Evolutionary conservation across 2,113 vertebrate genomes (phyloP).

Genomic region (Cromileptes altivelis): DNA sequence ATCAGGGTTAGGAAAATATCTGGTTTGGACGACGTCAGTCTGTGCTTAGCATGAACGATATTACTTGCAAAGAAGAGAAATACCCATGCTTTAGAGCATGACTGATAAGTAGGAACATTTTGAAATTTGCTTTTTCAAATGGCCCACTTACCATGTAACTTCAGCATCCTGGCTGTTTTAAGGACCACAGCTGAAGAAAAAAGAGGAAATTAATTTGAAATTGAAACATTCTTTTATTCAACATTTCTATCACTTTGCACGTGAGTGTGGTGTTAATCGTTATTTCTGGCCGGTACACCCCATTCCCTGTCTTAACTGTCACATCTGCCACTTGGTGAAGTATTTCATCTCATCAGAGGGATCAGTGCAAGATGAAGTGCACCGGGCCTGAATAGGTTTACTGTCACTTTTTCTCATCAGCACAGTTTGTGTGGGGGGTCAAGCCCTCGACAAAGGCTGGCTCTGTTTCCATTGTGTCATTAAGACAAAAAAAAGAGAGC

Average conservation of each 20-base stretch:
- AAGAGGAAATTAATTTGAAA: not conserved
- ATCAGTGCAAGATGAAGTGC: slow-evolving; percentile 65
- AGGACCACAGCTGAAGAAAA: not conserved
- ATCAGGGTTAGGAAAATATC: not conserved
- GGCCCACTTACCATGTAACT: not conserved
- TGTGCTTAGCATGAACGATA: not conserved
- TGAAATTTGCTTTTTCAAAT: not conserved
- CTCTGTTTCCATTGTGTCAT: slow-evolving; percentile 69
- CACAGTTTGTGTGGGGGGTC: slow-evolving; percentile 69
- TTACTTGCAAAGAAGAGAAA: not conserved
- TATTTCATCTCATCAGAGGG: slow-evolving; percentile 50
- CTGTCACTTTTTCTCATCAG: slow-evolving; percentile 77
- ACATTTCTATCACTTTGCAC: not conserved
- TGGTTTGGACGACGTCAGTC: not conserved
- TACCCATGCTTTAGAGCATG: not conserved
- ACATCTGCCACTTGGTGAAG: slow-evolving; percentile 52
- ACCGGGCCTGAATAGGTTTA: slow-evolving; percentile 70
- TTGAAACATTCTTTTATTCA: not conserved
- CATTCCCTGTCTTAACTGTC: slow-evolving; percentile 10
- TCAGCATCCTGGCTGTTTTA: not conserved
- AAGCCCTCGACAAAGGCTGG: slow-evolving; percentile 69
- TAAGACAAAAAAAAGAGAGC: slow-evolving; percentile 76
- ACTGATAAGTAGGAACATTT: not conserved
- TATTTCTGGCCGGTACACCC: not conserved
- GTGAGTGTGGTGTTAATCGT: not conserved